phyloP scores from a whole-genome alignment of 2,888 invertebrate genomes.

The Meghimatium bilineatum region DNA sequence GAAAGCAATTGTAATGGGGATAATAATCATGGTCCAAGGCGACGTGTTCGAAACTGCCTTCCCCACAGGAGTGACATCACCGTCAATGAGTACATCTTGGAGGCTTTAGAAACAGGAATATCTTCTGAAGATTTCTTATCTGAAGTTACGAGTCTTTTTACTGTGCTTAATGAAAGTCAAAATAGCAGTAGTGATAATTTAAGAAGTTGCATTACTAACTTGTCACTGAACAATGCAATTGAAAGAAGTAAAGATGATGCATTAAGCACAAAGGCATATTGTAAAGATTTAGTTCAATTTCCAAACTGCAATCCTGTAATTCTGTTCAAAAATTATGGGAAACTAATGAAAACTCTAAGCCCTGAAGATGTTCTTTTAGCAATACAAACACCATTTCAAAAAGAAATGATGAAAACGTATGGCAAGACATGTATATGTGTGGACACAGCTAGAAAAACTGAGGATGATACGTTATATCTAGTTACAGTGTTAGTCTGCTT shows the following conservation, averaged over 20 bases:
- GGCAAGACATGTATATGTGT: conserved; percentile 41
- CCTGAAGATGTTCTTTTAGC: conserved; percentile 30
- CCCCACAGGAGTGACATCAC: background rate
- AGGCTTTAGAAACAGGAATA: conserved; percentile 12
- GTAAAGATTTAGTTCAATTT: conserved; percentile 14
- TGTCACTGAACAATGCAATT: conserved; percentile 31
- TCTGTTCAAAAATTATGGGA: conserved; percentile 24
- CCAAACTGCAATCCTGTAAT: conserved; percentile 34
- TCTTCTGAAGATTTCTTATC: conserved; percentile 3
- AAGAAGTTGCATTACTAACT: background rate
- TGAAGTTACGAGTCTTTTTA: conserved; percentile 18
- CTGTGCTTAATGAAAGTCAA: background rate
- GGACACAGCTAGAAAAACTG: conserved; percentile 21
- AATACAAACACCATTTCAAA: conserved; percentile 43
- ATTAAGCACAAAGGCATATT: conserved; percentile 34
- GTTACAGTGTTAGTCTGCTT: conserved; percentile 37
- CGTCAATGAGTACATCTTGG: conserved; percentile 38
- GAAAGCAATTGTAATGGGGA: conserved; percentile 28
- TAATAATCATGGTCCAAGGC: background rate
- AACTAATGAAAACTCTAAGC: conserved; percentile 18
- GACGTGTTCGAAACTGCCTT: background rate
- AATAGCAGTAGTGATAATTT: background rate
- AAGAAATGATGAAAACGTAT: conserved; percentile 45
- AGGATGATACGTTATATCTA: conserved; percentile 22
- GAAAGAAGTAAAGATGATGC: conserved; percentile 39